Conservation (phyloP, 2,113 vertebrate species). For the Stegostoma tigrinum region DNA sequence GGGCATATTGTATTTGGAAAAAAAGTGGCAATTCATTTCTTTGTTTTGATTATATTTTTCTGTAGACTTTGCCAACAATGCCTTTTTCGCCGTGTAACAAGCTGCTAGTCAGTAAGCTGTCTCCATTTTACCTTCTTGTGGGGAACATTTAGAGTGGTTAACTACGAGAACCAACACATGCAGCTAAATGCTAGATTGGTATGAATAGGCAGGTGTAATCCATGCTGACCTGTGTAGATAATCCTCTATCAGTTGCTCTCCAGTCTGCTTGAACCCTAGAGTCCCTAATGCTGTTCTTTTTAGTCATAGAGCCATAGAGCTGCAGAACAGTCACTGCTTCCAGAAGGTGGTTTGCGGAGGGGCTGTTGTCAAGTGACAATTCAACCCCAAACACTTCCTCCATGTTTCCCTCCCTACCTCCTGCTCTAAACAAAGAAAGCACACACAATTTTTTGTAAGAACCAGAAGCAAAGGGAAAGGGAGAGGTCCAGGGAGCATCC, state of each 20-base stretch:
- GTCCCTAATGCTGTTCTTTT: background rate
- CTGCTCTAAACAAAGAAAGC: no score
- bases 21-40: background rate
- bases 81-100: background rate
- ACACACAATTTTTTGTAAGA: no score
- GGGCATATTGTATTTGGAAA: background rate
- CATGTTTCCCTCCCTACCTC: no score
- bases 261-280: background rate
- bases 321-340: no score
- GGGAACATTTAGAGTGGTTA: background rate
- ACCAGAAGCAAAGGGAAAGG: no score
- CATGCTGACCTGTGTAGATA: background rate
- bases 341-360: no score
- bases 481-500: no score
- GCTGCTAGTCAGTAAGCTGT: background rate
- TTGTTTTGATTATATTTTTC: background rate
- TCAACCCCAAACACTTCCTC: no score
- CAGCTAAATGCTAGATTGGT: background rate
- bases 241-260: background rate
- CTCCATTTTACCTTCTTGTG: background rate
- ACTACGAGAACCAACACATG: background rate
- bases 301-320: no score
- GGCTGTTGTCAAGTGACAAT: no score
- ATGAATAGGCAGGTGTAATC: background rate
- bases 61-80: background rate